Conservation (phyloP, 2,888 invertebrate species). For the Trypoxylon attenuatum region DNA sequence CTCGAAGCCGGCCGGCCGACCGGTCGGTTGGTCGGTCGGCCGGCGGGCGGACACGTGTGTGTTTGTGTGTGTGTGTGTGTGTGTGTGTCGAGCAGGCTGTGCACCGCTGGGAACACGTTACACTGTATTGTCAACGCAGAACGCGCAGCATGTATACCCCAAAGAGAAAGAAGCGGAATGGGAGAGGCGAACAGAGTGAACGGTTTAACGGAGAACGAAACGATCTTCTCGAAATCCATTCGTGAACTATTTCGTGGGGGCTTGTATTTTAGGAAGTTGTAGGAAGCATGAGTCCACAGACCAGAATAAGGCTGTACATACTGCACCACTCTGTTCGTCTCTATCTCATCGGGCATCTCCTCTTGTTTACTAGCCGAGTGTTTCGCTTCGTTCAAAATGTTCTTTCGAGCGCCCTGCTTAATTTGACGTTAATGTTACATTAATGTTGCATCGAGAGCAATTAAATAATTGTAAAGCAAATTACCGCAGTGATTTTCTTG, state of each 20-base stretch:
- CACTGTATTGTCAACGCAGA: constrained; percentile 42
- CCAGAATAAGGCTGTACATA: constrained; percentile 59
- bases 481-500: no score
- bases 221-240: constrained; percentile 50
- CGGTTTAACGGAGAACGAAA: constrained; percentile 36
- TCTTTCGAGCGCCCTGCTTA: not conserved
- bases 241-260: constrained; percentile 62
- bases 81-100: constrained; percentile 19
- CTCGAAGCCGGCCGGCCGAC: no score
- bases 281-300: constrained; percentile 63
- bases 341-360: constrained; percentile 32
- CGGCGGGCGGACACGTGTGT: no score
- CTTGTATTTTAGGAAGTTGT: constrained; percentile 68
- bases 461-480: no score
- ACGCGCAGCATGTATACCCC: constrained; percentile 10
- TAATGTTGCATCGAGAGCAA: not conserved
- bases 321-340: constrained; percentile 52
- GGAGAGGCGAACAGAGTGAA: constrained; percentile 34
- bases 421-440: not conserved
- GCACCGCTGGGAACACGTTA: constrained; percentile 36
- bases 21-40: no score
- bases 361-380: constrained; percentile 16
- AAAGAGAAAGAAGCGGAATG: not conserved
- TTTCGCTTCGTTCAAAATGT: not conserved
- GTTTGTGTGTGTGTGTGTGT: no score